Conservation (phyloP, 2,888 invertebrate genomes). For the Pseudolycoriella hygida region DNA sequence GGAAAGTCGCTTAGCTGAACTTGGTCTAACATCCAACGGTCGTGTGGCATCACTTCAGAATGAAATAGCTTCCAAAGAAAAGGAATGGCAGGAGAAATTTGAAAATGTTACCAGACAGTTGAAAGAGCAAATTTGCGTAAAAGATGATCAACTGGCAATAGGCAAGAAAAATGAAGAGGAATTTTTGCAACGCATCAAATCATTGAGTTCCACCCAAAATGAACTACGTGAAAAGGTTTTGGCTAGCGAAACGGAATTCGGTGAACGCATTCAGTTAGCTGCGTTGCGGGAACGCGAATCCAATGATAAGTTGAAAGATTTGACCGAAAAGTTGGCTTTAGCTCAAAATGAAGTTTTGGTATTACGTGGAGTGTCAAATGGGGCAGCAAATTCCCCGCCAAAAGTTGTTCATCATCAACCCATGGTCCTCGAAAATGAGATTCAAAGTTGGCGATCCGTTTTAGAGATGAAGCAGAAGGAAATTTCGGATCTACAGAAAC, state of each 20-base stretch:
- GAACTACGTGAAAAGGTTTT: slow-evolving; percentile 18
- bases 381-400: background rate
- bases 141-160: slow-evolving; percentile 26
- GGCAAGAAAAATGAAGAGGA: slow-evolving; percentile 23
- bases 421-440: slow-evolving; percentile 45
- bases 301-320: slow-evolving; percentile 22
- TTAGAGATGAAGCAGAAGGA: slow-evolving; percentile 78
- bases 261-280: slow-evolving; percentile 17
- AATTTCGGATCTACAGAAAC: slow-evolving; percentile 55
- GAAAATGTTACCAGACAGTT: slow-evolving; percentile 18
- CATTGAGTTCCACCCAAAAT: slow-evolving; percentile 17
- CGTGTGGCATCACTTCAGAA: slow-evolving; percentile 19
- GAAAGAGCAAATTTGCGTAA: slow-evolving; percentile 18
- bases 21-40: slow-evolving; percentile 20
- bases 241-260: slow-evolving; percentile 18
- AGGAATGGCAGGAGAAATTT: slow-evolving; percentile 18
- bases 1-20: slow-evolving; percentile 34
- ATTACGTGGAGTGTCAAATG: slow-evolving; percentile 10
- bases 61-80: slow-evolving; percentile 19
- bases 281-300: slow-evolving; percentile 21
- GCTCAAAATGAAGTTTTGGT: slow-evolving; percentile 25
- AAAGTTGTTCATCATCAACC: slow-evolving; percentile 4
- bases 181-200: slow-evolving; percentile 17
- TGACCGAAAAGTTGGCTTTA: slow-evolving; percentile 23
- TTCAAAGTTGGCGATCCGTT: slow-evolving; percentile 70